Conservation (phyloP, 2,888 invertebrate species). For the Halictus quadricinctus region DNA sequence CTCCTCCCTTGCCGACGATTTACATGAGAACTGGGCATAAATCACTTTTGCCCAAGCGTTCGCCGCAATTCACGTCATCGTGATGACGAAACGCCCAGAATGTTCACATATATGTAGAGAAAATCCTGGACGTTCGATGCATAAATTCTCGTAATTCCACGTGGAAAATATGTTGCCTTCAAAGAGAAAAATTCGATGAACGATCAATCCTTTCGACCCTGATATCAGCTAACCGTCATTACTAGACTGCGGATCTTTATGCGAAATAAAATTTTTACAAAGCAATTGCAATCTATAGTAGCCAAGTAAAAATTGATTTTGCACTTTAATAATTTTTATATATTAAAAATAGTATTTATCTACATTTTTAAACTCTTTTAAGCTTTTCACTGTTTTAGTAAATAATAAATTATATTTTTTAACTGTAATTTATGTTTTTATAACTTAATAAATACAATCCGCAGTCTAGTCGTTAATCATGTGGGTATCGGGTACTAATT, state of each 20-base stretch:
- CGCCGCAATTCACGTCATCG: slow-evolving; percentile 68
- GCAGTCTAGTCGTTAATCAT: neutral
- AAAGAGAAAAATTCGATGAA: neutral
- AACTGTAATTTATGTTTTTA: too few species aligned
- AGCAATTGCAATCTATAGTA: too few species aligned
- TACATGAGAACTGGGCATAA: slow-evolving; percentile 61
- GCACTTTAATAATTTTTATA: too few species aligned
- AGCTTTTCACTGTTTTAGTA: too few species aligned
- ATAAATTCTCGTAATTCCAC: slow-evolving; percentile 36
- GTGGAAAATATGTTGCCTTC: neutral
- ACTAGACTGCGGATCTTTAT: too few species aligned
- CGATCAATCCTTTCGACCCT: neutral
- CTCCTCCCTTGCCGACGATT: slow-evolving; percentile 17
- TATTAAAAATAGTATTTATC: too few species aligned
- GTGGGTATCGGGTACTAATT: neutral
- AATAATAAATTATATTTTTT: too few species aligned
- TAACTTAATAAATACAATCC: too few species aligned
- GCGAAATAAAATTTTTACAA: too few species aligned
- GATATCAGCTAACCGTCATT: neutral
- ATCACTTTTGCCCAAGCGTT: slow-evolving; percentile 63
- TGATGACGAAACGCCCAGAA: slow-evolving; percentile 67
- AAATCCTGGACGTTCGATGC: slow-evolving; percentile 28
- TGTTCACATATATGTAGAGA: slow-evolving; percentile 25
- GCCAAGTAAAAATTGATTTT: too few species aligned
- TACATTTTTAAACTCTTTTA: too few species aligned